A percentile compares a stretch with the other conserved stretches of the same genome.
These are phyloP conservation scores for Monochamus saltuarius DNA, from an alignment of 1,140 invertebrate genomes.

Conservation along the genomic window DNA sequence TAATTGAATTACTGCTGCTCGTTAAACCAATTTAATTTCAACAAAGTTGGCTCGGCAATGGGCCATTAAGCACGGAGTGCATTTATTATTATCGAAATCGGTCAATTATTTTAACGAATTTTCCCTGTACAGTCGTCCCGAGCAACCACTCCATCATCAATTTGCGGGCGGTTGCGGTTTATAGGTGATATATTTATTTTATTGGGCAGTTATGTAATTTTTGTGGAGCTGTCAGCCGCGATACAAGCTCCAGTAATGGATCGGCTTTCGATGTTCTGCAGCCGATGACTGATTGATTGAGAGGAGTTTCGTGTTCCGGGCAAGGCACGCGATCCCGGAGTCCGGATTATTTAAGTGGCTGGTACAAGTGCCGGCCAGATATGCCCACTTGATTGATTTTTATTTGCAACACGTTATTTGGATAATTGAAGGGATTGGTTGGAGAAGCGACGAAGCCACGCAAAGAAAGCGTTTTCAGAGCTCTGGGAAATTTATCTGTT, in stretches of 20 bases:
- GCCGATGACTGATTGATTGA: slow-evolving; percentile 43
- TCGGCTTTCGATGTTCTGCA: slow-evolving; percentile 23
- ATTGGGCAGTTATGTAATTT: slow-evolving; percentile 25
- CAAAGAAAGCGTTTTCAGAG: too few species aligned
- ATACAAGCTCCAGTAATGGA: slow-evolving; percentile 21
- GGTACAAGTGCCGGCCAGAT: slow-evolving; percentile 36
- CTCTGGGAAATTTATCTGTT: too few species aligned
- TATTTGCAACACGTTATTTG: slow-evolving; percentile 11
- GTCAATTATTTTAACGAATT: too few species aligned
- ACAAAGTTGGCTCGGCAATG: not conserved
- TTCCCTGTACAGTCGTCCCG: too few species aligned
- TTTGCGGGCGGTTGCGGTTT: too few species aligned
- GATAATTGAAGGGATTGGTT: slow-evolving; percentile 6
- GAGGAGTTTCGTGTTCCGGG: slow-evolving; percentile 37
- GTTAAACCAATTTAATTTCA: not conserved
- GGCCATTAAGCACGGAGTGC: too few species aligned
- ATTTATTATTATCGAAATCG: too few species aligned
- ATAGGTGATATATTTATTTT: slow-evolving; percentile 21
- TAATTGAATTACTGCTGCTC: not conserved
- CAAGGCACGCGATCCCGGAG: slow-evolving; percentile 28
- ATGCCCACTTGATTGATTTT: slow-evolving; percentile 27
- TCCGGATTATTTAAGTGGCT: slow-evolving; percentile 33
- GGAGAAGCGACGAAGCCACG: not conserved
- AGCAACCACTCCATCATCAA: too few species aligned
- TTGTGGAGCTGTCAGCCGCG: slow-evolving; percentile 23